phyloP scores from a whole-genome alignment of 2,797 vertebrate species.

The Poecile montanus region DNA sequence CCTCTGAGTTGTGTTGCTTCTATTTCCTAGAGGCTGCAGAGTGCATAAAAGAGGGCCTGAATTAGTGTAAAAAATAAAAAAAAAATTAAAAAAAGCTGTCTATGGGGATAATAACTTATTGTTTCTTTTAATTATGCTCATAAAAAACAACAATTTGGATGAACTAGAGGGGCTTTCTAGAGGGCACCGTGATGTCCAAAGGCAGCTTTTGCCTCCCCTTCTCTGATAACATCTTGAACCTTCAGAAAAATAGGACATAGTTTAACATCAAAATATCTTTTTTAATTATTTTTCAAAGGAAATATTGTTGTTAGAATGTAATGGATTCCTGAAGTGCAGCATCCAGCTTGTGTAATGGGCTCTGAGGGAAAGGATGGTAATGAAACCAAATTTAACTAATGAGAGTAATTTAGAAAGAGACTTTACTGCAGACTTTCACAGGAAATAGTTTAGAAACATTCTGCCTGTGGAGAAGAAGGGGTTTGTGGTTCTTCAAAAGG shows the following conservation, averaged over 20 bases:
- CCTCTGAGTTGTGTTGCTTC: background rate
- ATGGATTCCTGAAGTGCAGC: conserved; percentile 10
- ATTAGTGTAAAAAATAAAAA: background rate
- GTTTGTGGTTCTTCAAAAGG: background rate
- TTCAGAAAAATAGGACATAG: background rate
- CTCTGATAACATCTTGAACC: background rate
- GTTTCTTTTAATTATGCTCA: background rate
- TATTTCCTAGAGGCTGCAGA: background rate
- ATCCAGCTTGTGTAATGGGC: background rate
- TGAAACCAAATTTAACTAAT: conserved; percentile 22
- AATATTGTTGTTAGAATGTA: background rate
- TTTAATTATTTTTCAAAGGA: background rate
- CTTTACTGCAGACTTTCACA: background rate
- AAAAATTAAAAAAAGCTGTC: background rate
- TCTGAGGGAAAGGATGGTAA: background rate
- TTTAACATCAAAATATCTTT: background rate
- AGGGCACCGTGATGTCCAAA: background rate
- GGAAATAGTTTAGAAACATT: background rate
- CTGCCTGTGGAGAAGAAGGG: background rate
- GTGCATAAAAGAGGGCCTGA: background rate
- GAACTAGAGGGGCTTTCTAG: background rate
- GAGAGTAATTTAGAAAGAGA: conserved; percentile 9
- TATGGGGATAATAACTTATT: background rate
- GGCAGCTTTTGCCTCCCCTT: background rate
- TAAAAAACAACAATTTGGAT: background rate